Conservation (phyloP, 2,888 invertebrate species). For the Drosophila mulleri region DNA sequence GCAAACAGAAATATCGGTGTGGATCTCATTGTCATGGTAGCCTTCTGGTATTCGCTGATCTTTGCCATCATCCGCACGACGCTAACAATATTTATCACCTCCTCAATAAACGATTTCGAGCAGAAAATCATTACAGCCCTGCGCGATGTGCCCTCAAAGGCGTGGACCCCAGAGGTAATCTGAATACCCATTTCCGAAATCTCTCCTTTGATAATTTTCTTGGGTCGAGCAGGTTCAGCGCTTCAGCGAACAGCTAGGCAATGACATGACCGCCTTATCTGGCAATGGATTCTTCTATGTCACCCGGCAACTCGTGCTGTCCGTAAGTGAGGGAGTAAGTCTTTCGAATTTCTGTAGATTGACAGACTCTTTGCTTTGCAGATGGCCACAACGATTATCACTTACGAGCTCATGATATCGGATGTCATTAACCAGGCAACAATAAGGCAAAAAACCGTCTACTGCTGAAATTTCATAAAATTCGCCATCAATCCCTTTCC, state of each 20-base stretch:
- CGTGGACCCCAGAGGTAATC: constrained; percentile 85
- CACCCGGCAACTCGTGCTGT: constrained; percentile 81
- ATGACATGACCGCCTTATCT: constrained; percentile 81
- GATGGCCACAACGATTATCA: constrained; percentile 88
- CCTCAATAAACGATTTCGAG: constrained; percentile 86
- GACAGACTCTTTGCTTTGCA: constrained; percentile 48
- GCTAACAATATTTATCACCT: constrained; percentile 86
- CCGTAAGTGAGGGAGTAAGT: constrained; percentile 56
- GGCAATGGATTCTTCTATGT: constrained; percentile 82
- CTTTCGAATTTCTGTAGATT: too few species aligned
- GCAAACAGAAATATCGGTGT: constrained; percentile 81
- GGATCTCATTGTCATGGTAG: constrained; percentile 84
- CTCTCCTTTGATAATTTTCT: background rate
- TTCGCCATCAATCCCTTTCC: constrained; percentile 4
- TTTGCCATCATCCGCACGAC: constrained; percentile 86
- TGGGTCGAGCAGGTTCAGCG: constrained; percentile 68
- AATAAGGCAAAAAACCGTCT: constrained; percentile 72
- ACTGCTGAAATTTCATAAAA: constrained; percentile 53
- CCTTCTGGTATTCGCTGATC: constrained; percentile 86
- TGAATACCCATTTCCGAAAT: too few species aligned
- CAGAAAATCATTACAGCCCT: constrained; percentile 85
- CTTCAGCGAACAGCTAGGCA: constrained; percentile 80
- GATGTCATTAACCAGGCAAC: constrained; percentile 83
- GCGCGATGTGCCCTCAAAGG: constrained; percentile 84
- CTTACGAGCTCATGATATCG: constrained; percentile 89